These are phyloP conservation scores for Hesperia comma DNA, from an alignment of 2,888 invertebrate genomes.

Conservation along the genomic window DNA sequence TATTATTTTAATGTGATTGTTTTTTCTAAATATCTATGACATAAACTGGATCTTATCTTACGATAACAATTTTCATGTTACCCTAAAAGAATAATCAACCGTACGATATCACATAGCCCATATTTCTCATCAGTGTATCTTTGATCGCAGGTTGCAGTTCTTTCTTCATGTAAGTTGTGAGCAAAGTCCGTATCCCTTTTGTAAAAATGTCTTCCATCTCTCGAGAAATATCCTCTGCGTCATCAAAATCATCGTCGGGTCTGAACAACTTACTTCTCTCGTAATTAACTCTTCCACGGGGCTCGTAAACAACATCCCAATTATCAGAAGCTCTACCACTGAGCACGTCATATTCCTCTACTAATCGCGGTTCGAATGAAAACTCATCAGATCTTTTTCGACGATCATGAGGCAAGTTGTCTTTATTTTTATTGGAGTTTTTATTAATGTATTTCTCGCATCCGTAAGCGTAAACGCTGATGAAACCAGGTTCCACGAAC, in stretches of 20 bases:
- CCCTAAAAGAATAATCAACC: slow-evolving; percentile 72
- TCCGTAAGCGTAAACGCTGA: slow-evolving; percentile 93
- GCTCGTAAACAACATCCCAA: slow-evolving; percentile 70
- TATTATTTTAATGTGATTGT: background rate
- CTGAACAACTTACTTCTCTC: slow-evolving; percentile 78
- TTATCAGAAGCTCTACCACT: slow-evolving; percentile 62
- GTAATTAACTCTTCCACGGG: slow-evolving; percentile 66
- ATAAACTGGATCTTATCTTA: background rate
- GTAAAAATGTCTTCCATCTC: slow-evolving; percentile 94
- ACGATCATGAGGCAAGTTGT: slow-evolving; percentile 65
- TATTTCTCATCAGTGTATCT: slow-evolving; percentile 93
- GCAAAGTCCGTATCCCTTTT: slow-evolving; percentile 90
- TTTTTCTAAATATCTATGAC: background rate
- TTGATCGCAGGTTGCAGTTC: slow-evolving; percentile 93
- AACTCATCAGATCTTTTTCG: slow-evolving; percentile 72
- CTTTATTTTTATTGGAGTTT: slow-evolving; percentile 70
- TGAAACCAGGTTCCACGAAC: slow-evolving; percentile 92
- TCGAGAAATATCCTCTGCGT: slow-evolving; percentile 87
- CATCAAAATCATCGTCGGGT: slow-evolving; percentile 82
- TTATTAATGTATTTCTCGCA: slow-evolving; percentile 86
- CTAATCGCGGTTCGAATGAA: slow-evolving; percentile 66
- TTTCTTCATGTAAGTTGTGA: slow-evolving; percentile 93
- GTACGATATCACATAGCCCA: slow-evolving; percentile 94
- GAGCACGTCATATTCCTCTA: slow-evolving; percentile 52
- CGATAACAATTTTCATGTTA: background rate